phyloP scores from a whole-genome alignment of 2,888 invertebrate genomes.

The Tachina lurida region DNA sequence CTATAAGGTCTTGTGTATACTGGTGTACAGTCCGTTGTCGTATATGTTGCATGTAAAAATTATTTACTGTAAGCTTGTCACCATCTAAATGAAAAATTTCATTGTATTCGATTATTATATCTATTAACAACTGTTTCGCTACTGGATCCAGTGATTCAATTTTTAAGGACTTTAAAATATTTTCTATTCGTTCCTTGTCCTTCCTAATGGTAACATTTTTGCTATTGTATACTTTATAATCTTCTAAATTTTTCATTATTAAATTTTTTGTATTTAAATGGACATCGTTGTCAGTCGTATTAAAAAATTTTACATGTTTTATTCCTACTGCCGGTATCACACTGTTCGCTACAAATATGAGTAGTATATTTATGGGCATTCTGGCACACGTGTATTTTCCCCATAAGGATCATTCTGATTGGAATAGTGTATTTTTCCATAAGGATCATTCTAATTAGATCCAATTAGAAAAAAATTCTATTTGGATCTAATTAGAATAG shows the following conservation, averaged over 20 bases:
- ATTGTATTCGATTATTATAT: neutral
- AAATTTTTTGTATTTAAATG: neutral
- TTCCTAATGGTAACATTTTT: neutral
- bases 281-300: neutral
- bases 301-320: neutral
- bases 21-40: too few relatives aligned
- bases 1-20: too few relatives aligned
- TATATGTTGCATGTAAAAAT: too few relatives aligned
- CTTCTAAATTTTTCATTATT: neutral
- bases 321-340: neutral
- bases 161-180: neutral
- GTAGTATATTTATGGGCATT: too few relatives aligned
- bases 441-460: too few relatives aligned
- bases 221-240: neutral
- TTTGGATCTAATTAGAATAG: too few relatives aligned
- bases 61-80: too few relatives aligned
- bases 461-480: too few relatives aligned
- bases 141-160: neutral
- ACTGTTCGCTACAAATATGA: neutral
- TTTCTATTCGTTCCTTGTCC: neutral
- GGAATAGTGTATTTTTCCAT: too few relatives aligned
- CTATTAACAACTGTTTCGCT: neutral
- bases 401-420: too few relatives aligned
- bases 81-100: too few relatives aligned
- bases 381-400: too few relatives aligned